Conservation (phyloP, 2,113 vertebrate species). For the Reinhardtius hippoglossoides region DNA sequence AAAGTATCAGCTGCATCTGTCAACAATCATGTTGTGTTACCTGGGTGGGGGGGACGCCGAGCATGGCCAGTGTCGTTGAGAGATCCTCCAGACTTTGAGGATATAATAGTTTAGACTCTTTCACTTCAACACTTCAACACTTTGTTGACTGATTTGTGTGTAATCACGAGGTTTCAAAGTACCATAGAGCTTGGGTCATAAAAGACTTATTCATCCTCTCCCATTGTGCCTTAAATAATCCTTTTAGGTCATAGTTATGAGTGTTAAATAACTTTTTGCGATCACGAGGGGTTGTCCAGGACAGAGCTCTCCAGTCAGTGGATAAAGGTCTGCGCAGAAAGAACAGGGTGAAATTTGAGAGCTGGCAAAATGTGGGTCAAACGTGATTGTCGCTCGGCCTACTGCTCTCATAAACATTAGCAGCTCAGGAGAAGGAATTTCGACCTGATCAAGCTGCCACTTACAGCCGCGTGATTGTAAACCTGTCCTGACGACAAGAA, state of each 20-base stretch:
- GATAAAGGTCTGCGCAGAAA: slow-evolving; percentile 23
- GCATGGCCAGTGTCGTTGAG: not conserved
- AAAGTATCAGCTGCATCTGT: slow-evolving; percentile 52
- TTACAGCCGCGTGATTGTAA: not conserved
- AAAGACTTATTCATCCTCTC: not conserved
- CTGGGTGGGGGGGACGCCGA: slow-evolving; percentile 2
- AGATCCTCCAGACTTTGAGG: not conserved
- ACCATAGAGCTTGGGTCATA: not conserved
- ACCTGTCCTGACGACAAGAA: not conserved
- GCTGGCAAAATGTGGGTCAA: slow-evolving; percentile 79
- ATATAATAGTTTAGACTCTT: no score
- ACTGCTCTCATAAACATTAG: slow-evolving; percentile 63
- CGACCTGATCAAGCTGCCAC: slow-evolving; percentile 6
- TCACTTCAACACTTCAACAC: not conserved
- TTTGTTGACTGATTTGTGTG: not conserved
- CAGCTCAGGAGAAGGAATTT: slow-evolving; percentile 39
- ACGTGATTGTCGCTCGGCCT: slow-evolving; percentile 69
- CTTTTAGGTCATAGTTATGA: not conserved
- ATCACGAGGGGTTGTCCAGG: slow-evolving; percentile 20
- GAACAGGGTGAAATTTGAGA: slow-evolving; percentile 68
- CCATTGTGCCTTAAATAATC: not conserved
- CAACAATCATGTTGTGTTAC: slow-evolving; percentile 40
- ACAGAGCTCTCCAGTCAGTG: slow-evolving; percentile 8
- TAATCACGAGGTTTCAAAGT: not conserved
- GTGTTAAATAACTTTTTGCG: slow-evolving; percentile 8